Evolutionary conservation across 2,113 vertebrate species (phyloP).

Genomic region (Archilochus colubris): DNA sequence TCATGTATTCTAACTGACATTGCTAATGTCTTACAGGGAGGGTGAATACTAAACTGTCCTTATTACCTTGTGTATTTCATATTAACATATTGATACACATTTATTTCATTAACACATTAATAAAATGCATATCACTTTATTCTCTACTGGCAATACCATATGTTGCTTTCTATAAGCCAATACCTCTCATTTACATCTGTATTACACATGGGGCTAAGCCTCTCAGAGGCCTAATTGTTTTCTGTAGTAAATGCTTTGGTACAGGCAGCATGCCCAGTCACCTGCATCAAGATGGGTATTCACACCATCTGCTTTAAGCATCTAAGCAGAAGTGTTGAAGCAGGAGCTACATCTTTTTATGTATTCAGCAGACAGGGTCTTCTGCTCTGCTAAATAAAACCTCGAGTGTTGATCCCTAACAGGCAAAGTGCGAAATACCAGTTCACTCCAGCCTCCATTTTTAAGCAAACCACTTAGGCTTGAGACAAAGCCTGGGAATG

Average conservation of each 20-base stretch:
- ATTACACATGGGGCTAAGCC: rapidly evolving
- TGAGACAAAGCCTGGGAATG: not conserved
- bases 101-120: not conserved
- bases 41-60: not conserved
- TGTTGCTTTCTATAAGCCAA: conserved; percentile 8
- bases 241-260: not conserved
- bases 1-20: rapidly evolving
- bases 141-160: not conserved
- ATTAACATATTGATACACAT: not conserved
- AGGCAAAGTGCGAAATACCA: not conserved
- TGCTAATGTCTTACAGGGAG: not conserved
- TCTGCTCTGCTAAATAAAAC: not conserved
- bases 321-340: not conserved
- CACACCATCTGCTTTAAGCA: not conserved
- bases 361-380: not conserved
- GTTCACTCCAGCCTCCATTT: not conserved
- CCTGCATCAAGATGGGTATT: not conserved
- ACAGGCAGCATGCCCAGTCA: not conserved
- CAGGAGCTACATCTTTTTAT: not conserved
- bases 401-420: not conserved
- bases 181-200: not conserved
- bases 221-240: not conserved
- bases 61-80: not conserved
- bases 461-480: not conserved
- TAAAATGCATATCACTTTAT: not conserved